Conservation (phyloP, 2,888 invertebrate species). For the Ormyrus pomaceus region DNA sequence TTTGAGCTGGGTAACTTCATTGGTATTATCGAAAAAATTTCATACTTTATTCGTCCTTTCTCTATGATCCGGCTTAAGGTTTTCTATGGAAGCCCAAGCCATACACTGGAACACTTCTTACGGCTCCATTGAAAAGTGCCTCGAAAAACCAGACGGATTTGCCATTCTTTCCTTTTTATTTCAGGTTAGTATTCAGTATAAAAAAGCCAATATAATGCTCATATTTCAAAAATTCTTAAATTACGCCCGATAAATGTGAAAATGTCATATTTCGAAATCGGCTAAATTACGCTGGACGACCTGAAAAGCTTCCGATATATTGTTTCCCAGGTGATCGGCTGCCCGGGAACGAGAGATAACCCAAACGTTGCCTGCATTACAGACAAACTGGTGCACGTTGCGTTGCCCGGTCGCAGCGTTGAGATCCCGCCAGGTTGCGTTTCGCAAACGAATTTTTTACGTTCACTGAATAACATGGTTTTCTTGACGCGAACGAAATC, state of each 20-base stretch:
- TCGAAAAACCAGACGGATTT: conserved; percentile 63
- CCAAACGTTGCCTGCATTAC: conserved; percentile 61
- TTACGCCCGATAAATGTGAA: no score
- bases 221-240: background rate
- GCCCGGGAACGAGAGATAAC: conserved; percentile 64
- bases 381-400: conserved; percentile 60
- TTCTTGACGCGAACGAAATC: no score
- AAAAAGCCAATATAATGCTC: background rate
- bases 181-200: conserved; percentile 57
- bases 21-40: no score
- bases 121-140: conserved; percentile 63
- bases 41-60: no score
- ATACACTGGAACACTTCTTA: conserved; percentile 65
- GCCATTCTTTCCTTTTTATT: conserved; percentile 64
- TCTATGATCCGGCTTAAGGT: conserved; percentile 52
- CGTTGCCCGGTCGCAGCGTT: conserved; percentile 48
- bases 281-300: no score
- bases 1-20: no score
- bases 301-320: background rate
- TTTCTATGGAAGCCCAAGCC: conserved; percentile 67
- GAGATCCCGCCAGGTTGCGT: conserved; percentile 60
- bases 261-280: no score
- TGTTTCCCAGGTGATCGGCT: conserved; percentile 64
- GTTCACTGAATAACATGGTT: background rate
- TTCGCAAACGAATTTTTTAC: no score